phyloP scores from a whole-genome alignment of 2,113 vertebrate genomes.

The Tringa solitaria region DNA sequence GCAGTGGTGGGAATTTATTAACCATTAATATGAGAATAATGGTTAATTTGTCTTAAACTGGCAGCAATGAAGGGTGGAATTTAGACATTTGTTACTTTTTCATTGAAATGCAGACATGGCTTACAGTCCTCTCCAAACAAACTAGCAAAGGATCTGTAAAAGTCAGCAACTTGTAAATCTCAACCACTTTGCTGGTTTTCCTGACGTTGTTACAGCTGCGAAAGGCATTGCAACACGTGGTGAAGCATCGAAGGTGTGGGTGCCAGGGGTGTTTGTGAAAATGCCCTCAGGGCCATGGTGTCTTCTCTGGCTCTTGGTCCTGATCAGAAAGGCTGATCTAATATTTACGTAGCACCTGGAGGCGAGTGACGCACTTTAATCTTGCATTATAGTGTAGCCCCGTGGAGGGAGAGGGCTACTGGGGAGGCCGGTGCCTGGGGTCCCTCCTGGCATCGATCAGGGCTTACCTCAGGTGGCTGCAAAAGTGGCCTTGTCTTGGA shows the following conservation, averaged over 20 bases:
- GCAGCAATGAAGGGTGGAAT: background rate
- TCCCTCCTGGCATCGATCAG: background rate
- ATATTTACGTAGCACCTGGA: background rate
- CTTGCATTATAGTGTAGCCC: background rate
- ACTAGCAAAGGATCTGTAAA: background rate
- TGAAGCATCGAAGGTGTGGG: accelerated
- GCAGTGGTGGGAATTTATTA: background rate
- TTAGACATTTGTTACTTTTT: background rate
- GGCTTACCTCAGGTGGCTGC: background rate
- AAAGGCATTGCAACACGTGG: background rate
- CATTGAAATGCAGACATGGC: background rate
- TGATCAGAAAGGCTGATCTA: background rate
- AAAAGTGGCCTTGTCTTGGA: background rate
- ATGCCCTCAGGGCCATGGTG: background rate
- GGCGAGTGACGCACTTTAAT: background rate
- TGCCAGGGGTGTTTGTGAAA: background rate
- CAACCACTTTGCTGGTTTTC: background rate
- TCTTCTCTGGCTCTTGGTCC: background rate
- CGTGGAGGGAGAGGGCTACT: accelerated
- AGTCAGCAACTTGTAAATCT: background rate
- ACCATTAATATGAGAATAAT: background rate
- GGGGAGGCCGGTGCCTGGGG: accelerated
- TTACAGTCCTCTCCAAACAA: background rate
- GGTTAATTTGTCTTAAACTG: background rate
- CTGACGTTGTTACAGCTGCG: background rate